Evolutionary conservation across 2,797 vertebrate genomes (phyloP), one percentile per base, ranked within the genome.

Genomic region (Phaenicophaeus curvirostris): DNA sequence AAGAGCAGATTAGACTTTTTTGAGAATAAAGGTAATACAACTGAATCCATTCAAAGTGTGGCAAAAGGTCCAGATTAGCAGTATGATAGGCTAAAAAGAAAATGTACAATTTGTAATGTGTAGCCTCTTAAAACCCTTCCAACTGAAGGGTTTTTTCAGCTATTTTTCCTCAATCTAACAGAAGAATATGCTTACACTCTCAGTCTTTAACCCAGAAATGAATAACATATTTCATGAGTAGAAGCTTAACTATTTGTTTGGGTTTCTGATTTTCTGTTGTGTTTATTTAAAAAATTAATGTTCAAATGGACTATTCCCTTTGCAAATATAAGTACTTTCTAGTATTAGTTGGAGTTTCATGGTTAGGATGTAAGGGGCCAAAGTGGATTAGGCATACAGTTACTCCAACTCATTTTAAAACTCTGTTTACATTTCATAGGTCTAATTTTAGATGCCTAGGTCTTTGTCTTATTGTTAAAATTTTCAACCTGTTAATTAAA

Each of bases 1-100:
- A 93, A 78, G 9, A 30, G 30, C 21, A 85, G 51, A 92, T 71
- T 67, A 79, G 20, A 78, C 66, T 95, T 94, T 94, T 74, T 87
- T 81, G 35, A 96, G 78, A 88, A 91, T 39, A 90, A 87, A 90
- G 3, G 2, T 80, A 15, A 73, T 42, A 72, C 6, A 48, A 75
- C 42, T 42, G 31, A 80, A 92, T 59, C 48, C 59, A 6, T 28
- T 61, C 74, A 67, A 94, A 90, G 77, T 92, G 30, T 55, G 50
- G 20, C 67, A 62, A 90, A 85, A 93, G 20, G 20, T 82, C 59
- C 81, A 44, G 25, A 20, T 41, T 53, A 61, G 41, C 5, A 63
- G 13, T 35, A 46, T 28, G 73, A 19, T 41, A 53, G 55, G 58
- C 19, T 30, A 4, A 3, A 89, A 83, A 94, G 44, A 69, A 88